Evolutionary conservation across 2,113 vertebrate genomes (phyloP).

Genomic region (Xenus cinereus): DNA sequence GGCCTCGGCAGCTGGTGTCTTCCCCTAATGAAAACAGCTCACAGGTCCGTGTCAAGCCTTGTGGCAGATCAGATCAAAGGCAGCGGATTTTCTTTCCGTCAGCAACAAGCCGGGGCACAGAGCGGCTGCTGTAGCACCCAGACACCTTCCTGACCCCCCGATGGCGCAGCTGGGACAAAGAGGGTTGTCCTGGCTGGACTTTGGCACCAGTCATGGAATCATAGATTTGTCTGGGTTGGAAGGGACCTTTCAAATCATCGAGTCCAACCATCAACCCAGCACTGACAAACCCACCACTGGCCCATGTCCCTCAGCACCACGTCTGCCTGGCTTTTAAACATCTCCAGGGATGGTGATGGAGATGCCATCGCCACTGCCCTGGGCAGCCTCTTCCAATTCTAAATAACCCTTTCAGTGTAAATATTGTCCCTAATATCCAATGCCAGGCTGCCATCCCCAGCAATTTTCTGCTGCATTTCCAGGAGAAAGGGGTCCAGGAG

Average conservation of each 20-base stretch:
- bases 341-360: no score
- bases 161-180: accelerated
- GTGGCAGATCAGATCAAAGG: conserved; percentile 14
- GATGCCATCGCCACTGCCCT: no score
- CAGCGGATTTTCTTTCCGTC: background rate
- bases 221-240: no score
- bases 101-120: background rate
- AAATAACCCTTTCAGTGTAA: no score
- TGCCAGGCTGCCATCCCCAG: background rate
- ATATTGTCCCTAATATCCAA: no score
- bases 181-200: background rate
- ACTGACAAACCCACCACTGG: no score
- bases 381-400: no score
- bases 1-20: conserved; percentile 48
- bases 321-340: no score
- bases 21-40: conserved; percentile 55
- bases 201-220: no score
- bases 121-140: background rate
- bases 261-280: no score
- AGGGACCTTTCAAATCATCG: no score
- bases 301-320: no score
- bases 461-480: background rate
- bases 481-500: background rate
- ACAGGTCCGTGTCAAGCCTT: background rate
- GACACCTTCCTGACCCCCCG: background rate